Base-by-base conservation (phyloP, 2,888 invertebrate genomes). In the Tetragonisca angustula region DNA sequence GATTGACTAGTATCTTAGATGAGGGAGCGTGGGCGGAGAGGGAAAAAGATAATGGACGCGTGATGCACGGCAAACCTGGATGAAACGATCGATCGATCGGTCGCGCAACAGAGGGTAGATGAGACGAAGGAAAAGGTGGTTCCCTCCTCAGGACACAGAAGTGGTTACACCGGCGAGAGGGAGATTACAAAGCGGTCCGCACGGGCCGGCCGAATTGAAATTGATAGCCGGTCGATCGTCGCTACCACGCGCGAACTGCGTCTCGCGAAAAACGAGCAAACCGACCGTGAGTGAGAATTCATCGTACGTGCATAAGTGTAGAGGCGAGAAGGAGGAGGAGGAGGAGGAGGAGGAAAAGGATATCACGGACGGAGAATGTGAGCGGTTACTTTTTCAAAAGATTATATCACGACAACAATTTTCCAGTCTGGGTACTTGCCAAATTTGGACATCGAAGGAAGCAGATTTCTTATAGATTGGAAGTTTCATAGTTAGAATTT, bases 191-290 rank as follows among this genome's bases (percentile, higher is more conserved):
- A 82, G 79, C 84, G 62, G 83, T 36, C 76, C 56, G 75, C 76
- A 65, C 76, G 86, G 85, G 84, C 81, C 36, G 36, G 71, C 85
- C 89, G 89, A 91, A 88, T 89, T 90, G 86, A 91, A 91, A 90
- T 89, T 89, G 89, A 91, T 91, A 90, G 89, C 89, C 79, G 84
- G 84, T 62, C 72, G 81, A 76, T 76, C 76, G 64, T 62, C 43
- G 62, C 69, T 76, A 76, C 77, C 79, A 87, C 79, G 87, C 77
- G 77, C 83, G 83, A 84, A 84, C 83, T 86, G 70, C 82, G 49
- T n/a, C 76, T 76, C 61, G 62, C 21, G 65, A 61, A 54, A 67
- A 64, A 69, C 15, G 71, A 69, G 17, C 74, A 70, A 61, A 64
- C 32, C 3, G 67, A 52, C 19, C 17, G 50, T 4, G 56, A 11